Evolutionary conservation across 2,888 invertebrate species (phyloP).

Genomic region (Papilio gigon): DNA sequence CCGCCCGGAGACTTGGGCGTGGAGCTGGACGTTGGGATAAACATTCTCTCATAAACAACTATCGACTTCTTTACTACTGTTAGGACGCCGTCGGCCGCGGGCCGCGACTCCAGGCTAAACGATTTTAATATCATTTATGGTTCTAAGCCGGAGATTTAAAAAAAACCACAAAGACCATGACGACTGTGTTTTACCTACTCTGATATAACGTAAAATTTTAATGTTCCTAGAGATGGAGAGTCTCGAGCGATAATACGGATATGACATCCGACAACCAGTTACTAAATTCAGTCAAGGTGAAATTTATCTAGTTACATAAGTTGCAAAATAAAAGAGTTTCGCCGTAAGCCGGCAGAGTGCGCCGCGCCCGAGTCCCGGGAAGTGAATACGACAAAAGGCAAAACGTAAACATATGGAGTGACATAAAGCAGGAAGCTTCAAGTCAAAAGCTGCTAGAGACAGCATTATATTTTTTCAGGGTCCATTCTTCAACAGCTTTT

Average conservation of each 20-base stretch:
- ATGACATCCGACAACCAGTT: background rate
- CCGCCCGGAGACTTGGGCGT: background rate
- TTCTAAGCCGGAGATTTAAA: too few species aligned
- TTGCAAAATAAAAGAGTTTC: background rate
- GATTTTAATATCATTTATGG: too few species aligned
- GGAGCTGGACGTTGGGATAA: too few species aligned
- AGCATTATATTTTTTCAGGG: background rate
- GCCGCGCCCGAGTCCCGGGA: background rate
- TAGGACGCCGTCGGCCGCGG: too few species aligned
- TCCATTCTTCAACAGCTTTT: background rate
- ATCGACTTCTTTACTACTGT: background rate
- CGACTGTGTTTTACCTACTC: too few species aligned
- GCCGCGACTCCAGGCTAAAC: too few species aligned
- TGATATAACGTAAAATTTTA: too few species aligned
- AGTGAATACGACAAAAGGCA: constrained; percentile 13
- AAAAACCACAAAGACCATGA: too few species aligned
- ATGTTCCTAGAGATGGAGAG: too few species aligned
- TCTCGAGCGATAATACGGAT: too few species aligned
- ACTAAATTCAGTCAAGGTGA: background rate
- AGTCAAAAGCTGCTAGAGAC: constrained; percentile 12
- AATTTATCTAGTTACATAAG: background rate
- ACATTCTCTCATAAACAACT: background rate
- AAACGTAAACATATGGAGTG: constrained; percentile 14
- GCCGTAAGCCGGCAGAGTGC: background rate
- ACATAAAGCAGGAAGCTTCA: background rate